Evolutionary conservation across 2,113 vertebrate species (phyloP), one percentile per base, ranked within the genome.

Genomic region (Corydoras maculifer): DNA sequence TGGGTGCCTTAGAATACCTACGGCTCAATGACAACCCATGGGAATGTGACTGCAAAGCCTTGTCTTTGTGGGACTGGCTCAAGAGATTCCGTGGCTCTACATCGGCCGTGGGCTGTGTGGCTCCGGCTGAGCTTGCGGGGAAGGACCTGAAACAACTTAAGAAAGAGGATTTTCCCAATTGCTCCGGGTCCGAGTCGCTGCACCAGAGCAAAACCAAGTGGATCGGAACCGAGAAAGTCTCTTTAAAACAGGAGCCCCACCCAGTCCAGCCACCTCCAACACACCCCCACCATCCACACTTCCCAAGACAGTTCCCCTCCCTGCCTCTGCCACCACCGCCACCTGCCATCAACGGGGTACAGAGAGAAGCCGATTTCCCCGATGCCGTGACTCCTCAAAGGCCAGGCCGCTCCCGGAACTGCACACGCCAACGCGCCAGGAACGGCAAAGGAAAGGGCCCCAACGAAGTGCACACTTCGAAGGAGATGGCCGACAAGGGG

Each of bases 11-110:
- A 82, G 95, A 99, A 87, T 99, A 96, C 77, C 92, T 99, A 63
- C 93, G 97, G 75, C 93, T 99, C 81, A 99, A 99, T 0, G 92
- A 94, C 76, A 99, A 99, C 72, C 92, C 96, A 0, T 99, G 97
- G 97, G 90, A 92, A 81, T 99, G 97, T 25, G 93, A 92, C 53
- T 99, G 97, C 88, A 93, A 93, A 79, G 91, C 93, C 0, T 88
- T 90, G 76, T 94, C 97, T 0, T 88, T 99, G 58, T 99, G 96
- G 96, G 95, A 97, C 69, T 99, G 97, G 97, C 86, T 98, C 68
- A 93, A 90, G 74, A 84, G 91, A 58, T 99, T 99, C 87, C 80
- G 92, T 11, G 97, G 97, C 25, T 97, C 97, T 48, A 96, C 95
- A 13, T 98, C 96, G 0, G 87, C 88, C 0, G 90, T 97, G 30